These are phyloP conservation scores for Patella ulyssiponensis DNA, from an alignment of 2,888 invertebrate species.

Conservation along the genomic window DNA sequence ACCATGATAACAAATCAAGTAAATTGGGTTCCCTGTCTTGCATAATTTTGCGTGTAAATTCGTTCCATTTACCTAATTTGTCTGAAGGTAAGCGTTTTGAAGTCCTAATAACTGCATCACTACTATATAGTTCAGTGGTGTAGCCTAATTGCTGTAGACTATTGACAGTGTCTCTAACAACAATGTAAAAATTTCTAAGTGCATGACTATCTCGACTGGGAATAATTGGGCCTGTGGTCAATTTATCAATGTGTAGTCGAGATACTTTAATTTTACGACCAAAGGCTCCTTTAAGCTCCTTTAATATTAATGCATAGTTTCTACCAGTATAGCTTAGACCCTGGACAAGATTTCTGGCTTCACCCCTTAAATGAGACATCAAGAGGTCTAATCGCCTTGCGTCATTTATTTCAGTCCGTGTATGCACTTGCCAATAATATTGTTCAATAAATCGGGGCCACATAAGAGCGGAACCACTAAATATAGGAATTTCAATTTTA, in stretches of 20 bases:
- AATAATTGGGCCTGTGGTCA: background rate
- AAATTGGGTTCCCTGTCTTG: background rate
- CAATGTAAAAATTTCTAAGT: background rate
- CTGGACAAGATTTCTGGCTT: background rate
- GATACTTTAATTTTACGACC: background rate
- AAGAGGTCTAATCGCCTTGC: background rate
- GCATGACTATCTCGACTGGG: background rate
- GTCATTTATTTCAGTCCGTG: background rate
- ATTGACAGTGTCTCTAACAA: background rate
- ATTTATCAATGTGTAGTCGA: background rate
- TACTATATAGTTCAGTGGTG: background rate
- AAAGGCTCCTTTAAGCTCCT: background rate
- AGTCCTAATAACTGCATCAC: conserved; percentile 2
- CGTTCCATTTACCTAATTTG: background rate
- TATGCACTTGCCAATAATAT: background rate
- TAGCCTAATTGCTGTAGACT: background rate
- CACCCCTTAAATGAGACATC: background rate
- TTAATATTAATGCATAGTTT: background rate
- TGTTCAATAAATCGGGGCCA: background rate
- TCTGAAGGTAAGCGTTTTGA: background rate
- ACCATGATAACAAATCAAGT: background rate
- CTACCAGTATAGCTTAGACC: background rate
- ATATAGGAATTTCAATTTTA: background rate
- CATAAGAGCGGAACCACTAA: background rate
- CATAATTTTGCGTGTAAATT: background rate